Evolutionary conservation across 2,797 vertebrate species (phyloP).

Genomic region (Prionace glauca): DNA sequence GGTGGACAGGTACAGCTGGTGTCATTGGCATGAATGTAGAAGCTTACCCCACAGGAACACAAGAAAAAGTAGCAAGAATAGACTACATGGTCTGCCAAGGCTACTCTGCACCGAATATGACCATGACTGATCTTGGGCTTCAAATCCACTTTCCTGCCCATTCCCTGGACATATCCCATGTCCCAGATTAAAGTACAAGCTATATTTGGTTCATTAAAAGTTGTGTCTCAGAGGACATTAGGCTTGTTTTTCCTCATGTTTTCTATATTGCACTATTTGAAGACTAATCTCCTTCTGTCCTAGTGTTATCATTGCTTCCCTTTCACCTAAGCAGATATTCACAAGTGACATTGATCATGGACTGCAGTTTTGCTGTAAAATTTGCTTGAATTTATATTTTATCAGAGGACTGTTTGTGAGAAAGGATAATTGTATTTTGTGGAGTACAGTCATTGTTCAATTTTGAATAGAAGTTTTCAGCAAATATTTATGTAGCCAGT

Average conservation of each 20-base stretch:
- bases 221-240: not conserved
- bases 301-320: not conserved
- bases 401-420: not conserved
- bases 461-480: not conserved
- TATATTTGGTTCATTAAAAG: not conserved
- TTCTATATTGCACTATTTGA: no score
- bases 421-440: not conserved
- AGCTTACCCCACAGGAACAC: not conserved
- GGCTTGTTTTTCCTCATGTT: not conserved
- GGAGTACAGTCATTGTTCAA: not conserved
- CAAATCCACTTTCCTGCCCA: no score
- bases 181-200: not conserved
- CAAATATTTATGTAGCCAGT: not conserved
- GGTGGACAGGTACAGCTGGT: not conserved
- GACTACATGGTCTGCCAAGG: no score
- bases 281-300: not conserved
- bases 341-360: not conserved
- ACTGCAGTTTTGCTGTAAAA: not conserved
- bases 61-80: no score
- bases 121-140: no score
- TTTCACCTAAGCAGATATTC: not conserved
- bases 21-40: not conserved
- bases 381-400: not conserved
- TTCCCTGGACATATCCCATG: no score
- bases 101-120: no score